These are phyloP conservation scores for Neolamprologus cancellatus DNA, from an alignment of 2,113 vertebrate genomes.

Conservation along the genomic window DNA sequence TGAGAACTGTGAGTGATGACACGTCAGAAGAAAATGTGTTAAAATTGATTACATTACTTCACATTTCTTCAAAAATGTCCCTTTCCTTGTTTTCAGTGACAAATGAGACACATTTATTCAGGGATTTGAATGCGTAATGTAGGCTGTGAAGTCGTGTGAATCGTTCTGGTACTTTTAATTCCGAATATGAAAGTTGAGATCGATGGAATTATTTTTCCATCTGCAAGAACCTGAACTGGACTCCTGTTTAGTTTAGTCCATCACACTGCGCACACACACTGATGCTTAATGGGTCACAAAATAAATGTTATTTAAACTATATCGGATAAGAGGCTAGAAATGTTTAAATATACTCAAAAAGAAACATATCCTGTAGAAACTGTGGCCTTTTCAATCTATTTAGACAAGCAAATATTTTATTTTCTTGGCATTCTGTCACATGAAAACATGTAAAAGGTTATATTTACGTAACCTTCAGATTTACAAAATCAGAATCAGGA, in stretches of 20 bases:
- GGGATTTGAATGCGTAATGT: neutral
- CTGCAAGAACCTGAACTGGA: neutral
- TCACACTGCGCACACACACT: neutral
- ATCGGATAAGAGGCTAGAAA: neutral
- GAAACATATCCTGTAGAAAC: neutral
- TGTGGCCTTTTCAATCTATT: neutral
- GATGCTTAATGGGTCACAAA: neutral
- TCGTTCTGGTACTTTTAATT: neutral
- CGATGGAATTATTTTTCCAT: neutral
- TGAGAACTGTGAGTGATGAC: neutral
- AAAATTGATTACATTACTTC: neutral
- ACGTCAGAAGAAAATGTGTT: neutral
- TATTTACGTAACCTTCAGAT: neutral
- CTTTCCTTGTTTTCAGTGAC: neutral
- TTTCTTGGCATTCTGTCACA: fast-evolving
- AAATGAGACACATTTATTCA: neutral
- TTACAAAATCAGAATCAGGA: neutral
- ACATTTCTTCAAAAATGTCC: neutral
- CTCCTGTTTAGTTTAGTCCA: neutral
- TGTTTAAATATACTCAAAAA: neutral
- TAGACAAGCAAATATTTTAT: neutral
- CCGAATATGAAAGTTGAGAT: neutral
- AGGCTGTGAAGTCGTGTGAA: neutral
- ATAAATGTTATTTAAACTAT: neutral
- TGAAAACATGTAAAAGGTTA: neutral